These are phyloP conservation scores for Fratercula arctica DNA, from an alignment of 2,797 vertebrate species.

Conservation along the genomic window DNA sequence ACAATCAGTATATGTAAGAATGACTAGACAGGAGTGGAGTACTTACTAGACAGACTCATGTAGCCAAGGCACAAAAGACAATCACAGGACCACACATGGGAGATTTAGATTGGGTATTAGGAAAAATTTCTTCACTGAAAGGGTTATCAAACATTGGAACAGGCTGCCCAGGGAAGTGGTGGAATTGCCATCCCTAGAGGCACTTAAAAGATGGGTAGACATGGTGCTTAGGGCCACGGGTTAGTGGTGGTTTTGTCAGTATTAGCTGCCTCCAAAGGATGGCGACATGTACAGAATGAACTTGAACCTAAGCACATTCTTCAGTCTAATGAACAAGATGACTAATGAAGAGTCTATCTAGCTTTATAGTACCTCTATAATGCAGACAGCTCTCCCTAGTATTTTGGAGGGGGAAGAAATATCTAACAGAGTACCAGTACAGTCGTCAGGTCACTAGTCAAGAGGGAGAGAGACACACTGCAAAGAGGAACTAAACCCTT, in stretches of 20 bases:
- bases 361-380: background rate
- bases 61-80: background rate
- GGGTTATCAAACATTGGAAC: too few species aligned
- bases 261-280: background rate
- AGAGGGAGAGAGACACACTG: background rate
- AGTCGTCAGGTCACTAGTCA: background rate
- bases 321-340: background rate
- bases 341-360: background rate
- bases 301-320: background rate
- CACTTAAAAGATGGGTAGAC: too few species aligned
- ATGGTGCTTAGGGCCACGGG: too few species aligned
- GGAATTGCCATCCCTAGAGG: too few species aligned
- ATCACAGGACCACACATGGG: background rate
- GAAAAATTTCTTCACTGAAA: too few species aligned
- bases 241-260: too few species aligned
- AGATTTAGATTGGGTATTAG: too few species aligned
- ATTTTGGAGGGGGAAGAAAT: background rate
- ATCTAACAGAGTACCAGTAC: background rate
- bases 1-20: background rate
- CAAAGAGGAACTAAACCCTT: background rate
- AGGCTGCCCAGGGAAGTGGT: too few species aligned
- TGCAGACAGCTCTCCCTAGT: background rate
- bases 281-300: background rate
- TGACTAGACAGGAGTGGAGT: background rate
- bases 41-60: background rate